A percentile compares a stretch with the other conserved stretches of the same genome.
Evolutionary conservation across 23 tunicate species (phyloP).

Genomic region (Styela clava): DNA sequence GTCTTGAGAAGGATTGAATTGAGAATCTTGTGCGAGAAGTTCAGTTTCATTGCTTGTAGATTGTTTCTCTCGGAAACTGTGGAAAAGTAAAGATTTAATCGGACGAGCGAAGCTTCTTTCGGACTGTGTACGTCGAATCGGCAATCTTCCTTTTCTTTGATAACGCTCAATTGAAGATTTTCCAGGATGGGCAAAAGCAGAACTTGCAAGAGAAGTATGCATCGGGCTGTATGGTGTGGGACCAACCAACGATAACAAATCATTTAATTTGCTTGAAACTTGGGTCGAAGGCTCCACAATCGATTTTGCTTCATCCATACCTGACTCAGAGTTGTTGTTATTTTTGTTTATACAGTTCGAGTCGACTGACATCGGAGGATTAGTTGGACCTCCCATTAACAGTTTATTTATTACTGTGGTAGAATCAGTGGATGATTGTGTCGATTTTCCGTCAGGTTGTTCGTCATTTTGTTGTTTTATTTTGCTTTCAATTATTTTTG

Average conservation of each 20-base stretch:
- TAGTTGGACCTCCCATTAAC: neutral
- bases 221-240: slow-evolving; percentile 14
- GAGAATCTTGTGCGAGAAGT: too few species aligned
- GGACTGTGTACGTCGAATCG: slow-evolving; percentile 3
- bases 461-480: slow-evolving; percentile 1
- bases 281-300: neutral
- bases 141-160: neutral
- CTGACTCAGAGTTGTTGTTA: neutral
- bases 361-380: neutral
- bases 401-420: slow-evolving; percentile 15
- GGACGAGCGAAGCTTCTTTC: neutral
- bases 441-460: neutral
- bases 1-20: neutral
- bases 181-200: neutral
- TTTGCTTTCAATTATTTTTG: neutral
- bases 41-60: neutral
- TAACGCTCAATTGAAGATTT: neutral
- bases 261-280: neutral
- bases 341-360: neutral
- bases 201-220: neutral
- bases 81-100: neutral
- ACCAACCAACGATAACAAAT: neutral
- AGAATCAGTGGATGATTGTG: slow-evolving; percentile 3
- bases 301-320: neutral
- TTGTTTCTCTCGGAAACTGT: neutral